A percentile compares a stretch with the other conserved stretches of the same genome.
phyloP scores from a whole-genome alignment of 2,113 vertebrate species.

The Lontra canadensis region DNA sequence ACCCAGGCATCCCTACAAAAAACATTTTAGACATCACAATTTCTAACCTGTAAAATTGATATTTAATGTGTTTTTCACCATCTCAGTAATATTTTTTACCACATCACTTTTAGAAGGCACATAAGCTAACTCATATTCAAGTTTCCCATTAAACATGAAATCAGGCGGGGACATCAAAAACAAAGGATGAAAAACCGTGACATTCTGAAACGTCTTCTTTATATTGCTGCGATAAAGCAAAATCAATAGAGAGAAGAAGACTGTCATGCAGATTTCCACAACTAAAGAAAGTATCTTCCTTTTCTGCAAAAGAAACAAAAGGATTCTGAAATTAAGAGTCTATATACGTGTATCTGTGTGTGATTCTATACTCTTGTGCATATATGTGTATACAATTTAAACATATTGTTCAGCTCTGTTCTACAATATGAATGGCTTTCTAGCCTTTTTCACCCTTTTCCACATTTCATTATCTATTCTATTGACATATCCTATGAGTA shows the following conservation, averaged over 20 bases:
- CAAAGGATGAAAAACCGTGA: constrained; percentile 80
- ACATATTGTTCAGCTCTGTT: background rate
- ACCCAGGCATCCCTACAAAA: background rate
- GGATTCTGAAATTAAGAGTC: background rate
- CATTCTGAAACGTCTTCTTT: constrained; percentile 83
- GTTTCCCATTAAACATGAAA: constrained; percentile 41
- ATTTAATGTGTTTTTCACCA: constrained; percentile 82
- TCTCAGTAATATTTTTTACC: constrained; percentile 85
- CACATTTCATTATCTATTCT: background rate
- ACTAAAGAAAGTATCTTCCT: constrained; percentile 91
- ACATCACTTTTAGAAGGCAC: constrained; percentile 90
- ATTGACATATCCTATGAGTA: background rate
- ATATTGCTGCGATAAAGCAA: constrained; percentile 87
- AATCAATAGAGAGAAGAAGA: constrained; percentile 91
- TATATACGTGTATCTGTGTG: rapidly evolving
- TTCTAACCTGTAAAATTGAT: constrained; percentile 76
- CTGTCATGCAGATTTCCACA: constrained; percentile 89
- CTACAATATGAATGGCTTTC: background rate
- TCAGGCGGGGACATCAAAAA: constrained; percentile 75
- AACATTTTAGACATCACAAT: background rate
- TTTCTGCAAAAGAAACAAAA: constrained; percentile 83
- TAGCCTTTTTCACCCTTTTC: background rate
- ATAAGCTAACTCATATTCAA: constrained; percentile 87
- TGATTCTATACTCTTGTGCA: background rate
- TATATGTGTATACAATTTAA: background rate